Base-by-base conservation (phyloP, 2,113 vertebrate species). In the Strix uralensis region DNA sequence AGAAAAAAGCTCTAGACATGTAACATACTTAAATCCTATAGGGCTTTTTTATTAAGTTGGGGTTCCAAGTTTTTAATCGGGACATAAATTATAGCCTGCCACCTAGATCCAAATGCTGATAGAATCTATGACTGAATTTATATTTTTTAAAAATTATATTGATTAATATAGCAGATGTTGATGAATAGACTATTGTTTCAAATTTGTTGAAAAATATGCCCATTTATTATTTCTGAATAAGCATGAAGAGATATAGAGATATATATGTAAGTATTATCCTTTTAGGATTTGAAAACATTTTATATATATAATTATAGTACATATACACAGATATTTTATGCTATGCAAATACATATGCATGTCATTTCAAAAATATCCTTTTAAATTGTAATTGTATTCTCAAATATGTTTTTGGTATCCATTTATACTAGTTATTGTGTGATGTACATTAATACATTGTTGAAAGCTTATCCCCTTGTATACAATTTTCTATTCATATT, bases 401-500 rank as follows among this genome's bases (percentile, higher is more conserved):
- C 84, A 95, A 74, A 94, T 91, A 94, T 88, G 61, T 15, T 94
- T 96, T 79, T 91, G 40, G 91, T 96, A 94, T 92, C 91, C 65
- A 92, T 97, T 97, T 94, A 88, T 95, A 86, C 74, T 55, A 65
- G 81, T 97, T 97, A 85, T 81, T 97, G 90, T 97, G 88, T 96
- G 95, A 95, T 79, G 42, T 85, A 90, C 83, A 79, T 96, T 94
- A 97, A 96, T 85, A 95, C 47, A 52, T 78, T 77, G 74, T 77
- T 87, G 89, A 97, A 97, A 97, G 78, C 89, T 97, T 96, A 80
- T 94, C 78, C 90, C 87, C 96, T 81, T 96, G 89, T 40, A 78
- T 90, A 92, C 61, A 90, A 94, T 97, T 98, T 97, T 97, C 92
- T 97, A 52, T 94, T 97, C 94, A 88, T 78, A 71, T 61, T 95